These are phyloP conservation scores for Meteorus sp. DNA, from an alignment of 1,140 invertebrate species.

Conservation along the genomic window DNA sequence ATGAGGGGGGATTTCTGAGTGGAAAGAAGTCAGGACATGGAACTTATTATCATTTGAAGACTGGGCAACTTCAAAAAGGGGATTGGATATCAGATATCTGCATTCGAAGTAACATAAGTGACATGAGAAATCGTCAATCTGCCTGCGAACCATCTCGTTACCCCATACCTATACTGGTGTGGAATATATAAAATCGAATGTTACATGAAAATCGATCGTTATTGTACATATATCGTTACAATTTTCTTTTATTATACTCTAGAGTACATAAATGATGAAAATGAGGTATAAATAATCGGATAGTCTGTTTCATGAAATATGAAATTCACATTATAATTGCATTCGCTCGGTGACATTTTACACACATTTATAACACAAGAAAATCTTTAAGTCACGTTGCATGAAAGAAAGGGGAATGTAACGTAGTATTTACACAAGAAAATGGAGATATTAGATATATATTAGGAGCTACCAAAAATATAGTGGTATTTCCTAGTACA, in stretches of 20 bases:
- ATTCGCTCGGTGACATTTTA: no score
- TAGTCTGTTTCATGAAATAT: no score
- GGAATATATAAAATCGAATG: no score
- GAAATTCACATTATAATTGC: no score
- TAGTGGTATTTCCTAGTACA: not conserved
- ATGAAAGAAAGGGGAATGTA: constrained; percentile 6
- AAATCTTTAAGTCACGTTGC: constrained; percentile 1
- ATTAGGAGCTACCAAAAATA: not conserved
- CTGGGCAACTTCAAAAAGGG: constrained; percentile 65
- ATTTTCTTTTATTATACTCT: no score
- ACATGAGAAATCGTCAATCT: constrained; percentile 52
- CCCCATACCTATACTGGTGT: no score
- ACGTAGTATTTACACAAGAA: not conserved
- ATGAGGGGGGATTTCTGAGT: constrained; percentile 63
- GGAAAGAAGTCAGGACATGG: constrained; percentile 64
- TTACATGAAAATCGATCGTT: no score
- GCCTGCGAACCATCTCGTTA: constrained; percentile 26
- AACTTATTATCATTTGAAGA: constrained; percentile 63
- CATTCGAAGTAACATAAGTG: constrained; percentile 55
- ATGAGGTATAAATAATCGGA: no score
- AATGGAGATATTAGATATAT: not conserved
- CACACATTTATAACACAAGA: not conserved
- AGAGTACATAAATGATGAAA: no score
- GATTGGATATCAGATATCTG: constrained; percentile 60
- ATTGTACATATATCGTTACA: no score